A percentile compares a stretch with the other conserved stretches of the same genome.
Evolutionary conservation across 2,113 vertebrate species (phyloP).

Genomic region (Caranx ignobilis): DNA sequence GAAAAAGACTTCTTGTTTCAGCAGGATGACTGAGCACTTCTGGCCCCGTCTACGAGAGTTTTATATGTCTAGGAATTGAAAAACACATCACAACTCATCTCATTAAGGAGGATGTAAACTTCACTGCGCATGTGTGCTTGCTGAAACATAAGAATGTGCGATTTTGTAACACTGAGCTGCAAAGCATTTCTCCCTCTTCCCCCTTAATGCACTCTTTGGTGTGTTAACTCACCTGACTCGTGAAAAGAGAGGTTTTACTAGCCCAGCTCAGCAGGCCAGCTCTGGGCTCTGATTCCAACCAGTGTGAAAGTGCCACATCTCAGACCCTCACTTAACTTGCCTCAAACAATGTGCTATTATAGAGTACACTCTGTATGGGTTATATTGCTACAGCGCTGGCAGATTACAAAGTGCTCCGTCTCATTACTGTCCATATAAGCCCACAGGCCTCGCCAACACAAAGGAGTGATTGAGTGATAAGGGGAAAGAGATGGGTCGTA

Average conservation of each 20-base stretch:
- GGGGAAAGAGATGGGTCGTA: constrained; percentile 66
- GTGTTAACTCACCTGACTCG: constrained; percentile 79
- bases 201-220: constrained; percentile 62
- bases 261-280: constrained; percentile 69
- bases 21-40: constrained; percentile 25
- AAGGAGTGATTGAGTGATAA: constrained; percentile 82
- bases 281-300: constrained; percentile 73
- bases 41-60: constrained; percentile 18
- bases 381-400: constrained; percentile 79
- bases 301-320: constrained; percentile 72
- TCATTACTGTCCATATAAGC: constrained; percentile 81
- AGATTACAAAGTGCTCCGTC: constrained; percentile 75
- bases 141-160: constrained; percentile 20
- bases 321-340: constrained; percentile 74
- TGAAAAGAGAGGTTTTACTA: constrained; percentile 80
- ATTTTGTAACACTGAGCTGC: constrained; percentile 16
- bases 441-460: constrained; percentile 76
- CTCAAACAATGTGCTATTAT: constrained; percentile 85
- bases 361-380: constrained; percentile 75
- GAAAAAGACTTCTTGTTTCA: constrained; percentile 4
- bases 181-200: constrained; percentile 22
- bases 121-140: constrained; percentile 14
- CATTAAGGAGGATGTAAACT: constrained; percentile 17
- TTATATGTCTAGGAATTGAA: constrained; percentile 26
- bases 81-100: not conserved